These are phyloP conservation scores for Danaus chrysippus DNA, from an alignment of 2,888 invertebrate species.

Conservation along the genomic window DNA sequence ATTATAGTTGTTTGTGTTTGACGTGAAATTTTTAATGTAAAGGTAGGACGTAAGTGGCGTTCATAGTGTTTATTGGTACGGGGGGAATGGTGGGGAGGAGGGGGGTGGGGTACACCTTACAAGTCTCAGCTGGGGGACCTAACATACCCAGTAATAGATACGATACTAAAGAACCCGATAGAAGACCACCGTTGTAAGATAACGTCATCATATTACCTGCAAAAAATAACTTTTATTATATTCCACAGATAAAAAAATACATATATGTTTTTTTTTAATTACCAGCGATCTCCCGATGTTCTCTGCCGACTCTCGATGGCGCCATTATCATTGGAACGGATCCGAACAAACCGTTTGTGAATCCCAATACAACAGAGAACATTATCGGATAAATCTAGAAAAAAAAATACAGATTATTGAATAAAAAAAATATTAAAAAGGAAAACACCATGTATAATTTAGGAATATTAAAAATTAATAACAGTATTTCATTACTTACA, in stretches of 20 bases:
- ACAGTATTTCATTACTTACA: constrained; percentile 42
- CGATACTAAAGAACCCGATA: constrained; percentile 90
- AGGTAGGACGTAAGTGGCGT: constrained; percentile 33
- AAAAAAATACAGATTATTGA: constrained; percentile 5
- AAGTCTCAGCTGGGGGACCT: constrained; percentile 72
- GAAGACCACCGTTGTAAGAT: constrained; percentile 92
- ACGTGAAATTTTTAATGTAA: constrained; percentile 28
- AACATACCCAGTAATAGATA: constrained; percentile 86
- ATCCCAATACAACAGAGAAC: constrained; percentile 83
- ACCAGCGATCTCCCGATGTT: constrained; percentile 93
- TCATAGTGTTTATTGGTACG: constrained; percentile 41
- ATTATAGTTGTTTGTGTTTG: not conserved
- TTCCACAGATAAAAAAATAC: not conserved
- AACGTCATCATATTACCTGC: constrained; percentile 95
- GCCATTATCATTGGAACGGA: constrained; percentile 96
- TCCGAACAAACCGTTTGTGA: constrained; percentile 92
- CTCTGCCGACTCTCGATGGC: constrained; percentile 90
- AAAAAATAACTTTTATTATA: constrained; percentile 32
- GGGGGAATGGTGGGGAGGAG: constrained; percentile 54
- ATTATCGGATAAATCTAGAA: constrained; percentile 71
- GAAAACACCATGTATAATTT: too few relatives aligned
- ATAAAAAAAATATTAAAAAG: too few relatives aligned
- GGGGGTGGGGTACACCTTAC: constrained; percentile 69
- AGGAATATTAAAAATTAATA: too few relatives aligned
- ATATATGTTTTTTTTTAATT: constrained; percentile 30